Conservation (phyloP, 1,140 invertebrate species). For the Listronotus bonariensis region DNA sequence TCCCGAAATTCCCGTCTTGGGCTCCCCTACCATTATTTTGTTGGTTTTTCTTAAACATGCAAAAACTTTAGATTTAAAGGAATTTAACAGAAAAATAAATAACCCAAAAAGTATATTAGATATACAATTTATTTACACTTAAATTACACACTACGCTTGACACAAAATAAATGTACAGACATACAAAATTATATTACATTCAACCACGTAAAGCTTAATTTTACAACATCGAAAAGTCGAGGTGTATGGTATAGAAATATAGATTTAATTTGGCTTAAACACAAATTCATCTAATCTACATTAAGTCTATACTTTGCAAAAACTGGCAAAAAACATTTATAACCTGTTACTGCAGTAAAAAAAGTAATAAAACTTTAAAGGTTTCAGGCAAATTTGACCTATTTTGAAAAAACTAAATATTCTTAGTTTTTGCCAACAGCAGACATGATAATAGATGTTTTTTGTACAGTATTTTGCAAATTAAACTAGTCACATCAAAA, state of each 20-base stretch:
- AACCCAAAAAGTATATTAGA: slow-evolving; percentile 6
- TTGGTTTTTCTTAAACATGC: too few relatives aligned
- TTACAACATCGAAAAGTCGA: slow-evolving; percentile 8
- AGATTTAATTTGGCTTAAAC: slow-evolving; percentile 17
- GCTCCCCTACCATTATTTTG: too few relatives aligned
- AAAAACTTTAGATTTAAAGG: too few relatives aligned
- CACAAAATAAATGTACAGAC: slow-evolving; percentile 19
- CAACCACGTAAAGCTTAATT: slow-evolving; percentile 31
- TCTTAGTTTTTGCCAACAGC: too few relatives aligned
- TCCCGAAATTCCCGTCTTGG: too few relatives aligned
- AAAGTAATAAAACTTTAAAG: slow-evolving; percentile 1
- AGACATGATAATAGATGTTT: too few relatives aligned
- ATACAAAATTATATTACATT: slow-evolving; percentile 27
- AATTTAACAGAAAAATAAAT: too few relatives aligned
- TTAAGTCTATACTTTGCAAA: slow-evolving; percentile 6
- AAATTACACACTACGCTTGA: slow-evolving; percentile 10
- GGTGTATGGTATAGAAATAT: slow-evolving; percentile 15
- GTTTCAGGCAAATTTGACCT: too few relatives aligned
- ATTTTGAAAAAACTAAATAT: too few relatives aligned
- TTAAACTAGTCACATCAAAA: slow-evolving; percentile 16
- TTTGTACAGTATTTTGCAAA: not conserved
- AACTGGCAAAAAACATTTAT: not conserved
- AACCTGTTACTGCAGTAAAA: not conserved
- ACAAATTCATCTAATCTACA: slow-evolving; percentile 17
- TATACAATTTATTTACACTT: slow-evolving; percentile 31